Base-by-base conservation (phyloP, 2,888 invertebrate species). In the Metacarcinus magister region DNA sequence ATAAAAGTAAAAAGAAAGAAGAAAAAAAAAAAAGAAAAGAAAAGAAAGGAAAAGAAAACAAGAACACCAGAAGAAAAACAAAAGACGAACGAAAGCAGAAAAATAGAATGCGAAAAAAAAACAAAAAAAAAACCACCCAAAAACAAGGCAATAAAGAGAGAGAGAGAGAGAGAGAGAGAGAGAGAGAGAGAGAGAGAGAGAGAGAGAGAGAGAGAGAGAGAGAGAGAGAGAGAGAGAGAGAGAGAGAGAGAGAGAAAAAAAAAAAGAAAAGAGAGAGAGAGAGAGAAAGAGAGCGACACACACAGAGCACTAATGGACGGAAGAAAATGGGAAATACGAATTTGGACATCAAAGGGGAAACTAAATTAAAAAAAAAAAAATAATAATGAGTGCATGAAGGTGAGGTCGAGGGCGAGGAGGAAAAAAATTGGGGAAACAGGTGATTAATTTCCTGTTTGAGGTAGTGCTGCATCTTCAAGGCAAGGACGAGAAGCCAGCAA, bases 161-260 rank as follows among this genome's bases (percentile, higher is more conserved):
- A 5, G 16, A 23, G 16, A 10, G n/a, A 67, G 23, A 67, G 67
- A 67, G 67, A 67, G 67, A 67, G 67, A 67, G 67, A 67, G 67
- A 67, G 67, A 67, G 67, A 67, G 67, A 67, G 67, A 67, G 67
- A 67, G 67, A 67, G 67, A 67, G 67, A 67, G 67, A 67, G 67
- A 67, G 67, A 67, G 67, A 67, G 67, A 67, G 67, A 67, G 67
- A 67, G 67, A 67, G 67, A 67, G 67, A 67, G 67, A 67, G 67
- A 67, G 67, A 67, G 67, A 67, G 67, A 67, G 67, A 67, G 67
- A 67, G 67, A 67, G 67, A 67, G 67, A 67, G 67, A 67, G 19
- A 23, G 19, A 67, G 23, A 67, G 19, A 67, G 60, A 60, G 60
- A 60, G 60, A 60, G 60, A 60, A 19, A 60, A 19, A 60, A 4